A percentile compares a stretch with the other conserved stretches of the same genome.
Conservation (phyloP, 2,888 invertebrate species). For the Hyposoter dolosus region DNA sequence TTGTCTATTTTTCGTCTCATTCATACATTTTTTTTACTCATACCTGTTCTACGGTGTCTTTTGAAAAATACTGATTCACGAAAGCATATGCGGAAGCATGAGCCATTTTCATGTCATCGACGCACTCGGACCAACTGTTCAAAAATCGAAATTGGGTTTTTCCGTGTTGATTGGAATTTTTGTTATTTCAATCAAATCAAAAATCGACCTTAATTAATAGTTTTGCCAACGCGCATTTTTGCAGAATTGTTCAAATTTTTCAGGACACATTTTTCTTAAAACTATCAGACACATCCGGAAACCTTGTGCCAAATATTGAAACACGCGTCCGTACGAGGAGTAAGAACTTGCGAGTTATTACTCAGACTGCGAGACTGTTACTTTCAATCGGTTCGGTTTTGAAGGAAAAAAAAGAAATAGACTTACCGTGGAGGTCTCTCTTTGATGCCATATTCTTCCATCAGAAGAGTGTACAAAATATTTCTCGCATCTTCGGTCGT, state of each 20-base stretch:
- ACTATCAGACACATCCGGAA: too few species aligned
- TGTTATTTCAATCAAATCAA: too few species aligned
- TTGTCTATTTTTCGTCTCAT: background rate
- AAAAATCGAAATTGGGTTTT: too few species aligned
- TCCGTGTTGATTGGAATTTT: too few species aligned
- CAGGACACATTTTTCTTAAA: too few species aligned
- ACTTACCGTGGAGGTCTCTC: constrained; percentile 61
- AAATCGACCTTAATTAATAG: too few species aligned
- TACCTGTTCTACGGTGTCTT: constrained; percentile 48
- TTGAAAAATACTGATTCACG: constrained; percentile 61
- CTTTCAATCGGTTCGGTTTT: background rate
- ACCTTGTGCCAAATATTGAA: too few species aligned
- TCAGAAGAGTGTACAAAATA: constrained; percentile 18
- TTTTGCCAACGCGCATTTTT: too few species aligned
- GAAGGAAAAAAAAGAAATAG: background rate
- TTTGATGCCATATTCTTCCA: constrained; percentile 37
- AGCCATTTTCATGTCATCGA: constrained; percentile 57
- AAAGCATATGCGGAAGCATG: constrained; percentile 62
- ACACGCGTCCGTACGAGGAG: too few species aligned
- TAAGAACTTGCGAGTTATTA: too few species aligned
- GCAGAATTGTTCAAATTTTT: too few species aligned
- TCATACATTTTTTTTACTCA: background rate
- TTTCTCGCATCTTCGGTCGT: constrained; percentile 57
- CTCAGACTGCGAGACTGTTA: too few species aligned
- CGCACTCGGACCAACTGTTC: constrained; percentile 62